Evolutionary conservation across 2,113 vertebrate species (phyloP).

Genomic region (Podiceps cristatus): DNA sequence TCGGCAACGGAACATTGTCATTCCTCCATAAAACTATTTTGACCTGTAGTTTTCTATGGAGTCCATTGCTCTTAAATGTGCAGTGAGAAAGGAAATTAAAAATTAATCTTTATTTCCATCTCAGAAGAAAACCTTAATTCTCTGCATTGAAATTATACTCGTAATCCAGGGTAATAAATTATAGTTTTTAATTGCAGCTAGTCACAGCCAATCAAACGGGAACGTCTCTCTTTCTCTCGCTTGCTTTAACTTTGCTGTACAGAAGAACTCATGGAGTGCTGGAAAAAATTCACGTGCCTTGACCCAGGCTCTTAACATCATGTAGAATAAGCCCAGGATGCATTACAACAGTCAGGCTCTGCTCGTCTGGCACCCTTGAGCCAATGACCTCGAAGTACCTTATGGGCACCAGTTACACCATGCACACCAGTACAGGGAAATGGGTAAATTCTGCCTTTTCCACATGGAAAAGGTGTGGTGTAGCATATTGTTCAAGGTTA

Average conservation of each 20-base stretch:
- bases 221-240: conserved; percentile 47
- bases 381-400: not conserved
- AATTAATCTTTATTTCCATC: conserved; percentile 89
- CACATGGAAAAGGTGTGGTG: not conserved
- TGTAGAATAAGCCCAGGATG: not conserved
- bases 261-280: conserved; percentile 15
- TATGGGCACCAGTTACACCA: not conserved
- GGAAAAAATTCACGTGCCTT: not conserved
- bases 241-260: conserved; percentile 57
- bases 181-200: conserved; percentile 77
- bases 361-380: not conserved
- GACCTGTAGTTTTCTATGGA: conserved; percentile 71
- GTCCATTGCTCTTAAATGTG: conserved; percentile 78
- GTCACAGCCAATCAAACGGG: conserved; percentile 69
- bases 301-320: not conserved
- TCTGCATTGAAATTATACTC: conserved; percentile 81
- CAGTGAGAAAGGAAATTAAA: conserved; percentile 86
- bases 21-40: conserved; percentile 78
- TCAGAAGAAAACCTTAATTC: conserved; percentile 85
- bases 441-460: not conserved
- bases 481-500: not conserved
- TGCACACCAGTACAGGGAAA: not conserved
- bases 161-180: conserved; percentile 81
- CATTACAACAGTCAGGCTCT: not conserved
- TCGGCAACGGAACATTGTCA: conserved; percentile 67